Evolutionary conservation across 2,113 vertebrate species (phyloP).

Genomic region (Chaetura pelagica): DNA sequence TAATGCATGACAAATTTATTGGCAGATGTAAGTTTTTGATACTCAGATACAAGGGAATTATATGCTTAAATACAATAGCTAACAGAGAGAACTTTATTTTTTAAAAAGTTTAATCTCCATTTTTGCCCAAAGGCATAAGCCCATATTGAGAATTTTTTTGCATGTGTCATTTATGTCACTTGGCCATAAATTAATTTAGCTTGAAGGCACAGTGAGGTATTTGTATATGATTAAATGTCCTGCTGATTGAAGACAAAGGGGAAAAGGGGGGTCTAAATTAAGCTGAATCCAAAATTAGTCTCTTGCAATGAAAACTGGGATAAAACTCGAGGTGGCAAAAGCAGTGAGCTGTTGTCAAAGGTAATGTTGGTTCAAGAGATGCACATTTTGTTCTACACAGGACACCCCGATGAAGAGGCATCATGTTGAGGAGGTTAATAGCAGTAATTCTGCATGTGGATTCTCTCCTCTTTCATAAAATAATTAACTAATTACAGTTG

Average conservation of each 20-base stretch:
- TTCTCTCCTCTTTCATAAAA: background rate
- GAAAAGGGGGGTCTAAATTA: background rate
- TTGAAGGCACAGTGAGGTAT: background rate
- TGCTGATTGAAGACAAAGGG: background rate
- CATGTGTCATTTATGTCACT: background rate
- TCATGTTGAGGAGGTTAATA: background rate
- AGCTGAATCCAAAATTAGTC: background rate
- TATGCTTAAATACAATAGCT: background rate
- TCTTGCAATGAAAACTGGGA: background rate
- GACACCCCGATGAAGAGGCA: background rate
- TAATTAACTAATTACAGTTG: background rate
- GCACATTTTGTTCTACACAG: background rate
- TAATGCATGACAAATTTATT: constrained; percentile 15
- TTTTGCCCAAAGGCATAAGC: background rate
- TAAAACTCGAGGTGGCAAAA: background rate
- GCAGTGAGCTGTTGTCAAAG: background rate
- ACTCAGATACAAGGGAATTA: background rate
- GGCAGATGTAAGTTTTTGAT: background rate
- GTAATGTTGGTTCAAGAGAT: background rate
- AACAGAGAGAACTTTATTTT: background rate
- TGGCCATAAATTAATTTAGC: background rate
- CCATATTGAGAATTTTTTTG: background rate
- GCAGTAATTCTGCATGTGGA: background rate
- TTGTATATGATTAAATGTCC: background rate
- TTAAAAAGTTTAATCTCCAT: background rate